These are phyloP conservation scores for Fissipunctia ypsillon DNA, from an alignment of 2,888 invertebrate genomes.

Conservation along the genomic window DNA sequence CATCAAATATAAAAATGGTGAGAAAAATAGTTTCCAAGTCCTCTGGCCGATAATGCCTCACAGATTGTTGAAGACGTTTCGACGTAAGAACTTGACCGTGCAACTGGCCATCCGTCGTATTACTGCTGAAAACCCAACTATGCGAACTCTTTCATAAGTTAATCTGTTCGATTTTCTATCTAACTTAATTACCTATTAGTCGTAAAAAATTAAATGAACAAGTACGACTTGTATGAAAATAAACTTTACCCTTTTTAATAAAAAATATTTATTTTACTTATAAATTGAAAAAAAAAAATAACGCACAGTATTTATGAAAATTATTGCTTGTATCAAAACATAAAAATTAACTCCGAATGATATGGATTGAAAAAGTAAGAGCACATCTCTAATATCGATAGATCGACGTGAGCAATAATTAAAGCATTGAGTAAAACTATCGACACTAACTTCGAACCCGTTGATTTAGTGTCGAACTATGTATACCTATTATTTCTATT, in stretches of 20 bases:
- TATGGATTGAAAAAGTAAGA: constrained; percentile 19
- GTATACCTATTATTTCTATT: constrained; percentile 40
- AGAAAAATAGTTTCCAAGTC: constrained; percentile 7
- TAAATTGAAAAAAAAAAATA: constrained; percentile 2
- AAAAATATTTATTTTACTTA: constrained; percentile 11
- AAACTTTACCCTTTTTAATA: constrained; percentile 31
- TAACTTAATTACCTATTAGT: constrained; percentile 39
- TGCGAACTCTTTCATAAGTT: constrained; percentile 31
- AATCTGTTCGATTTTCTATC: constrained; percentile 49
- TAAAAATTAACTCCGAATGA: constrained; percentile 11
- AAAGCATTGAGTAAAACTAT: constrained; percentile 32
- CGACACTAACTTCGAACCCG: constrained; percentile 26
- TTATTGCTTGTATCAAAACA: constrained; percentile 27
- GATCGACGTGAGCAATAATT: constrained; percentile 33
- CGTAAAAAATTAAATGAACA: constrained; percentile 39
- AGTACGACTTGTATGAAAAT: constrained; percentile 25
- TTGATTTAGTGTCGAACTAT: constrained; percentile 23
- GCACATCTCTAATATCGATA: constrained; percentile 38
- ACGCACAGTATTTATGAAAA: constrained; percentile 14
- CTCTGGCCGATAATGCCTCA: not conserved
- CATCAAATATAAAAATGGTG: constrained; percentile 18
- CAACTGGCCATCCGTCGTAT: not conserved
- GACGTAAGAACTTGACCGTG: not conserved
- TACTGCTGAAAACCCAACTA: constrained; percentile 20
- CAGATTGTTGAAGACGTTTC: not conserved